Percentiles rank a stretch among this genome's conserved stretches.
Evolutionary conservation across 2,888 invertebrate species (phyloP).

Genomic region (Drosophila emarginata): DNA sequence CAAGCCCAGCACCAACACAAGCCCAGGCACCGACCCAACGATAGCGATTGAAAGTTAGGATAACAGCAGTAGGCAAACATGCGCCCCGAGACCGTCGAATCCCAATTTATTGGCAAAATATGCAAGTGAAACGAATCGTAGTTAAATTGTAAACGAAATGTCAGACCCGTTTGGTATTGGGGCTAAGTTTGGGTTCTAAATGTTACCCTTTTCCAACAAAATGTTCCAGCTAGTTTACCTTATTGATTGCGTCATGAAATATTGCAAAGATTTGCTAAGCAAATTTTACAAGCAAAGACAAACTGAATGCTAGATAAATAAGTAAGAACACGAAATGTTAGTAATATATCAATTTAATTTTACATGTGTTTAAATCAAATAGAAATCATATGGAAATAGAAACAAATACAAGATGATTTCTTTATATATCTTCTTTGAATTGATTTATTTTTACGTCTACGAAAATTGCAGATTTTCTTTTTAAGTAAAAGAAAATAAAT

Average conservation of each 20-base stretch:
- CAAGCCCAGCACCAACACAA: too few species aligned
- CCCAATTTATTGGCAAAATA: slow-evolving; percentile 70
- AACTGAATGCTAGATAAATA: slow-evolving; percentile 7
- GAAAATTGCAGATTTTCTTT: too few species aligned
- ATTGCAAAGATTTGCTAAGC: slow-evolving; percentile 61
- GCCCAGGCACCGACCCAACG: not conserved
- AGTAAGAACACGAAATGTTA: not conserved
- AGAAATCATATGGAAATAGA: too few species aligned
- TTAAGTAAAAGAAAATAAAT: too few species aligned
- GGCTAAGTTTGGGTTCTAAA: not conserved
- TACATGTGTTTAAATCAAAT: not conserved
- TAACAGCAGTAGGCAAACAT: slow-evolving; percentile 34
- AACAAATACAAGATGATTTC: too few species aligned
- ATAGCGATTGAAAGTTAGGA: slow-evolving; percentile 55
- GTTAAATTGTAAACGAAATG: slow-evolving; percentile 59
- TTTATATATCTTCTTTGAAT: too few species aligned
- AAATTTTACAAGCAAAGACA: slow-evolving; percentile 42
- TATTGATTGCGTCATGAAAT: slow-evolving; percentile 74
- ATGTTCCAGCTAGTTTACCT: slow-evolving; percentile 62
- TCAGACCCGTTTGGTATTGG: slow-evolving; percentile 22
- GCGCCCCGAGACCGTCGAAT: slow-evolving; percentile 19
- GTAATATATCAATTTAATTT: not conserved
- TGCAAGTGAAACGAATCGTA: slow-evolving; percentile 68
- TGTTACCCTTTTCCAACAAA: not conserved
- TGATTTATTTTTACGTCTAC: too few species aligned